Conservation (phyloP, 1,140 invertebrate species). For the Anastrepha obliqua region DNA sequence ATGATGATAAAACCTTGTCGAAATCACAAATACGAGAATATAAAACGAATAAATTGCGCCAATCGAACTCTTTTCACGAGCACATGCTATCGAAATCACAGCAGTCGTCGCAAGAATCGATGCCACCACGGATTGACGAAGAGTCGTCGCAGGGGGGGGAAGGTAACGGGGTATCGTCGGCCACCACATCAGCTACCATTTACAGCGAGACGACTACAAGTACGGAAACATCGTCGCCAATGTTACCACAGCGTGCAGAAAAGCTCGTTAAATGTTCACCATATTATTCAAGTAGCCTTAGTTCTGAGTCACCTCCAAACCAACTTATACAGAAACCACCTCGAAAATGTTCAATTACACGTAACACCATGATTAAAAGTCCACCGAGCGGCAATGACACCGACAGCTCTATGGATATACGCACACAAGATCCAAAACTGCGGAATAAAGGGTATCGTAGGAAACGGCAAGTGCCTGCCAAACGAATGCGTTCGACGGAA, state of each 20-base stretch:
- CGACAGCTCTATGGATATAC: slow-evolving; percentile 80
- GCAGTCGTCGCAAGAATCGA: slow-evolving; percentile 67
- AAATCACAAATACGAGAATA: slow-evolving; percentile 80
- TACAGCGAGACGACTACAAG: slow-evolving; percentile 67
- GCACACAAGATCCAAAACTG: slow-evolving; percentile 77
- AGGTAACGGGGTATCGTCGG: slow-evolving; percentile 66
- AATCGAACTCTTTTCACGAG: slow-evolving; percentile 80
- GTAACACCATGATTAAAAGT: slow-evolving; percentile 76
- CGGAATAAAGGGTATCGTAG: slow-evolving; percentile 79
- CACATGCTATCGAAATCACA: slow-evolving; percentile 76
- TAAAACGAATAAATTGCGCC: slow-evolving; percentile 77
- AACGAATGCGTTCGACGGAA: slow-evolving; percentile 75
- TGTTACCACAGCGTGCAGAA: slow-evolving; percentile 73
- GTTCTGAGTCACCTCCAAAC: slow-evolving; percentile 81
- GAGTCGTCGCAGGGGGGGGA: slow-evolving; percentile 62
- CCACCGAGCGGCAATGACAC: slow-evolving; percentile 82
- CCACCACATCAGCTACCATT: slow-evolving; percentile 69
- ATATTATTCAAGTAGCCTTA: slow-evolving; percentile 82
- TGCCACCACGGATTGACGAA: slow-evolving; percentile 69
- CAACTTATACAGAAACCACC: slow-evolving; percentile 78
- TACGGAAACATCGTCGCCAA: slow-evolving; percentile 72
- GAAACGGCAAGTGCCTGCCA: slow-evolving; percentile 77
- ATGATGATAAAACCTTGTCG: slow-evolving; percentile 79
- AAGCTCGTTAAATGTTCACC: slow-evolving; percentile 80
- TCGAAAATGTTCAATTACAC: slow-evolving; percentile 75